Conservation (phyloP, 2,888 invertebrate genomes). For the Portevinia maculata region DNA sequence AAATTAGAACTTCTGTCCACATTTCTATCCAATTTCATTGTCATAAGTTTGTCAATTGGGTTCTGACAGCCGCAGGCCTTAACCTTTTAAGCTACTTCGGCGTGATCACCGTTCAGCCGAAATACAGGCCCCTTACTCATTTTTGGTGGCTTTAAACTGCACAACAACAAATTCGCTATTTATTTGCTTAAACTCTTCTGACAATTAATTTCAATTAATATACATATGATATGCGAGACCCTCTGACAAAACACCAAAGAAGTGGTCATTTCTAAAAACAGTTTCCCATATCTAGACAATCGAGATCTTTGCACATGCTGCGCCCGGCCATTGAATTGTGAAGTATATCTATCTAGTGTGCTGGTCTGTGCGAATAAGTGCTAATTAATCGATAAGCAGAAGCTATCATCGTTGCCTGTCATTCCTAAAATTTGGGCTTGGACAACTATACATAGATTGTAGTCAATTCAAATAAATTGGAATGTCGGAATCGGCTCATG, state of each 20-base stretch:
- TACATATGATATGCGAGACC: slow-evolving; percentile 20
- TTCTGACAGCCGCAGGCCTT: slow-evolving; percentile 35
- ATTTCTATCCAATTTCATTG: not conserved
- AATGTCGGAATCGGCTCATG: slow-evolving; percentile 32
- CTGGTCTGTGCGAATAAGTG: slow-evolving; percentile 14
- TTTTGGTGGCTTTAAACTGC: slow-evolving; percentile 5
- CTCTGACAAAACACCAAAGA: slow-evolving; percentile 7
- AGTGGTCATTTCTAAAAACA: slow-evolving; percentile 32
- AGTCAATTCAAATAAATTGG: slow-evolving; percentile 37
- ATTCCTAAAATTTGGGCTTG: not conserved
- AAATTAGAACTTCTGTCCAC: not conserved
- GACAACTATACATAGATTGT: slow-evolving; percentile 4
- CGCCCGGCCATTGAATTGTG: not conserved
- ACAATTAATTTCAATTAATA: slow-evolving; percentile 54
- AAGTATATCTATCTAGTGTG: slow-evolving; percentile 1
- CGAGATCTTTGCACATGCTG: slow-evolving; percentile 28
- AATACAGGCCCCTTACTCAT: not conserved
- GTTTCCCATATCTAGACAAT: slow-evolving; percentile 2
- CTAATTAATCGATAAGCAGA: slow-evolving; percentile 33
- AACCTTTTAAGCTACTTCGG: slow-evolving; percentile 22
- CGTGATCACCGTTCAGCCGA: not conserved
- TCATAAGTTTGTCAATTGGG: slow-evolving; percentile 12
- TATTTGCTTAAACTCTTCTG: slow-evolving; percentile 16
- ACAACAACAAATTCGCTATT: slow-evolving; percentile 16
- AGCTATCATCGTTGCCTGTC: slow-evolving; percentile 6